A percentile compares a stretch with the other conserved stretches of the same genome.
Evolutionary conservation across 2,888 invertebrate species (phyloP).

Genomic region (Lamproptera curius): DNA sequence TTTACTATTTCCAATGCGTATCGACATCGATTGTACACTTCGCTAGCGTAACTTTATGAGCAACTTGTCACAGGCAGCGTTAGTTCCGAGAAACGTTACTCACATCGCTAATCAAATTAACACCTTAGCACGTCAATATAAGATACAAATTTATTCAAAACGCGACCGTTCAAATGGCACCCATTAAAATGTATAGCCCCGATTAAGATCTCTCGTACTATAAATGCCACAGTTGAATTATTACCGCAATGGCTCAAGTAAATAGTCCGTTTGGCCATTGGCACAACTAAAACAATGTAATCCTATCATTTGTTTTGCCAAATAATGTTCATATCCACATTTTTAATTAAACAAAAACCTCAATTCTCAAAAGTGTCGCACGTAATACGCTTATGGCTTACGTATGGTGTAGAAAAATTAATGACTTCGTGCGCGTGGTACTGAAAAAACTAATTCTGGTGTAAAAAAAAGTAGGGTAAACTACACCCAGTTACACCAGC

Average conservation of each 20-base stretch:
- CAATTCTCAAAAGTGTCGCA: too few relatives aligned
- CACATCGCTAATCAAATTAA: slow-evolving; percentile 25
- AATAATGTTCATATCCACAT: neutral
- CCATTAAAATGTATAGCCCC: slow-evolving; percentile 50
- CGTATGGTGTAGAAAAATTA: too few relatives aligned
- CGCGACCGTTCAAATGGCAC: slow-evolving; percentile 24
- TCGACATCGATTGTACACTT: too few relatives aligned
- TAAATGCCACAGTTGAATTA: slow-evolving; percentile 50
- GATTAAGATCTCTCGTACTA: slow-evolving; percentile 42
- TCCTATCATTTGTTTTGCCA: too few relatives aligned
- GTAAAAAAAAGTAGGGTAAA: too few relatives aligned
- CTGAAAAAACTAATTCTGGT: too few relatives aligned
- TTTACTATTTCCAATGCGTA: too few relatives aligned
- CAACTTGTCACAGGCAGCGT: slow-evolving; percentile 4
- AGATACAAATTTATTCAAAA: slow-evolving; percentile 21
- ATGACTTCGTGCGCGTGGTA: too few relatives aligned
- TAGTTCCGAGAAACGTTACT: neutral
- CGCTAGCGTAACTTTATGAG: slow-evolving; percentile 6
- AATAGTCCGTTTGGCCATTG: neutral
- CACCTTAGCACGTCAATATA: slow-evolving; percentile 22
- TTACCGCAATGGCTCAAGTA: slow-evolving; percentile 29
- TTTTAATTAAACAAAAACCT: slow-evolving; percentile 12
- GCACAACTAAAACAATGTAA: too few relatives aligned
- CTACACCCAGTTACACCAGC: too few relatives aligned
- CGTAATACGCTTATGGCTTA: too few relatives aligned